Evolutionary conservation across 2,888 invertebrate genomes (phyloP).

Genomic region (Petrolisthes cinctipes): DNA sequence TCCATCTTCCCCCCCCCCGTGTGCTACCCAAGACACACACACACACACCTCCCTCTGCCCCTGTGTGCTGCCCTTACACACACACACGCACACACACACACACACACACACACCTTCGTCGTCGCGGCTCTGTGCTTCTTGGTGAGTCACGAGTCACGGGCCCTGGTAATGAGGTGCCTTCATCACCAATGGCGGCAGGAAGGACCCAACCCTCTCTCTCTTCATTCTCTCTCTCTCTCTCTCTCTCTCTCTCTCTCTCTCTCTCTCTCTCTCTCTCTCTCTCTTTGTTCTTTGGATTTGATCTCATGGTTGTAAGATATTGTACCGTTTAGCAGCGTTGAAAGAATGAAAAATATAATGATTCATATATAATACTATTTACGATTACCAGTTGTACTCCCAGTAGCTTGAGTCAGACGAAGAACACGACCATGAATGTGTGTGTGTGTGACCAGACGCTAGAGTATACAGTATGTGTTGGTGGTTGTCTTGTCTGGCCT

Average conservation of each 20-base stretch:
- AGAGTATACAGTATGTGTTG: too few relatives aligned
- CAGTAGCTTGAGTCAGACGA: too few relatives aligned
- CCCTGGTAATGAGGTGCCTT: not conserved
- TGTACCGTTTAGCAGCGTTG: too few relatives aligned
- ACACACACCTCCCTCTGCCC: not conserved
- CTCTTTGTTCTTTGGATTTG: not conserved
- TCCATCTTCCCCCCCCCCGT: not conserved
- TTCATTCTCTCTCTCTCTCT: not conserved
- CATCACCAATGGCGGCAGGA: not conserved
- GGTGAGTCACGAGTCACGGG: not conserved
- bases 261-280: constrained; percentile 14
- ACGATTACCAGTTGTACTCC: too few relatives aligned
- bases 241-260: constrained; percentile 23
- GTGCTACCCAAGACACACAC: not conserved
- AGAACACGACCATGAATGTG: too few relatives aligned
- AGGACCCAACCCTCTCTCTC: not conserved
- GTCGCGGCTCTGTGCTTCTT: not conserved
- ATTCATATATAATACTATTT: too few relatives aligned
- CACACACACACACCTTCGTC: not conserved
- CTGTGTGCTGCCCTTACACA: not conserved
- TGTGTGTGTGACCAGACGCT: too few relatives aligned
- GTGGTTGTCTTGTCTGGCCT: too few relatives aligned
- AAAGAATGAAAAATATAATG: too few relatives aligned
- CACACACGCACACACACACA: not conserved
- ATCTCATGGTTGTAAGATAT: not conserved